Percentiles rank a stretch among this genome's conserved stretches.
Evolutionary conservation across 2,113 vertebrate species (phyloP).

Genomic region (Stictonetta naevosa): DNA sequence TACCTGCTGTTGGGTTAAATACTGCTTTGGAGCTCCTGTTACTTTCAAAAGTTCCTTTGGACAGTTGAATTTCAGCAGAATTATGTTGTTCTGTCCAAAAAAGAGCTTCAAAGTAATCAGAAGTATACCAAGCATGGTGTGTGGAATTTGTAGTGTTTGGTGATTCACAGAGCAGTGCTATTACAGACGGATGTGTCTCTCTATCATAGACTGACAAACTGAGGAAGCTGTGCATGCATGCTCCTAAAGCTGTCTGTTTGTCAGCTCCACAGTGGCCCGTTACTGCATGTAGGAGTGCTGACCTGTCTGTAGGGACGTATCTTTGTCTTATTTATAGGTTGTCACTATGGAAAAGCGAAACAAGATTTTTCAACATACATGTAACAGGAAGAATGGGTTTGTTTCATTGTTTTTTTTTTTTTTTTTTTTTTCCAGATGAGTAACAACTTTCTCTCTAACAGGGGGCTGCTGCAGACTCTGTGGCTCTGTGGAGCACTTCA

Average conservation of each 20-base stretch:
- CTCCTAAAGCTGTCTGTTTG: accelerated
- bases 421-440: not conserved
- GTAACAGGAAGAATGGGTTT: not conserved
- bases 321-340: not conserved
- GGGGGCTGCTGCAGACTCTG: conserved; percentile 92
- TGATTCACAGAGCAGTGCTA: not conserved
- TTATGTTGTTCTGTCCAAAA: not conserved
- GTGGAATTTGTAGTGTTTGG: not conserved
- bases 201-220: not conserved
- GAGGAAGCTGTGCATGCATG: not conserved
- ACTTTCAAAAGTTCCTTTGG: not conserved
- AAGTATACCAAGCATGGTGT: not conserved
- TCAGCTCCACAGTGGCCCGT: accelerated
- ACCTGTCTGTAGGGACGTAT: not conserved
- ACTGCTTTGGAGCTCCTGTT: not conserved
- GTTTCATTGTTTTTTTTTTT: not conserved
- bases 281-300: not conserved
- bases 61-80: not conserved
- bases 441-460: conserved; percentile 46
- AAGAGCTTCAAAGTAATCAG: not conserved
- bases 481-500: conserved; percentile 95
- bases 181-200: not conserved
- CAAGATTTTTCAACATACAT: not conserved
- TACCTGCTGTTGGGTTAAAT: not conserved
- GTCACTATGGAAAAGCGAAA: not conserved